Percentiles rank a stretch among this genome's conserved stretches.
Conservation (phyloP, 2,113 vertebrate genomes). For the Seriola rivoliana region DNA sequence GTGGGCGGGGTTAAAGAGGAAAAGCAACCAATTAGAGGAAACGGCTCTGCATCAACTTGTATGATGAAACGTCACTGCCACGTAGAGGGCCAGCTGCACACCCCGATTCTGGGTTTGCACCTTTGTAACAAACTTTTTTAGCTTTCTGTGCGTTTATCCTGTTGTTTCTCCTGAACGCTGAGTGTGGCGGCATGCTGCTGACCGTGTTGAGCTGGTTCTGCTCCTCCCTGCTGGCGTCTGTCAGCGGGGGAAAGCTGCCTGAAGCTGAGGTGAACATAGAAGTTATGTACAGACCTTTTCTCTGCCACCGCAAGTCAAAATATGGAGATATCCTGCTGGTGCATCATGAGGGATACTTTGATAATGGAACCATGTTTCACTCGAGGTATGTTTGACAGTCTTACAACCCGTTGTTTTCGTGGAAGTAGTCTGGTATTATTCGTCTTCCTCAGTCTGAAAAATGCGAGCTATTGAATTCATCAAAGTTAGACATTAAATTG, state of each 20-base stretch:
- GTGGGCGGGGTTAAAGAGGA: conserved; percentile 39
- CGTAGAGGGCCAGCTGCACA: conserved; percentile 56
- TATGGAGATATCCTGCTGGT: conserved; percentile 91
- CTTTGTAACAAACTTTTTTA: not conserved
- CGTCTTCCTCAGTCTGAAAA: not conserved
- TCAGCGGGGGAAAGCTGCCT: conserved; percentile 85
- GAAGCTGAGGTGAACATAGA: conserved; percentile 90
- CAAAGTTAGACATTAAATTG: too few relatives aligned
- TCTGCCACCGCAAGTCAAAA: conserved; percentile 91
- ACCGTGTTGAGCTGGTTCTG: conserved; percentile 69
- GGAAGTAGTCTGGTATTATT: not conserved
- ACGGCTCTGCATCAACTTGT: conserved; percentile 32
- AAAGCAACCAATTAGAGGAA: conserved; percentile 64
- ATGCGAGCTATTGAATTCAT: too few relatives aligned
- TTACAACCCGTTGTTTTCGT: too few relatives aligned
- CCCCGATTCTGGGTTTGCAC: not conserved
- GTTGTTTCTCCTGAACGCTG: not conserved
- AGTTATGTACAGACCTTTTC: conserved; percentile 90
- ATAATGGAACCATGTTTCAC: conserved; percentile 91
- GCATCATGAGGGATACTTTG: conserved; percentile 89
- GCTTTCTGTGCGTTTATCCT: not conserved
- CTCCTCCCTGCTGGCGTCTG: conserved; percentile 65
- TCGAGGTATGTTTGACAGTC: conserved; percentile 83
- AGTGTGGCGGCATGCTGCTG: conserved; percentile 73
- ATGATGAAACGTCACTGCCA: conserved; percentile 70